These are phyloP conservation scores for Ecdyonurus torrentis DNA, from an alignment of 2,888 invertebrate species.

Conservation along the genomic window DNA sequence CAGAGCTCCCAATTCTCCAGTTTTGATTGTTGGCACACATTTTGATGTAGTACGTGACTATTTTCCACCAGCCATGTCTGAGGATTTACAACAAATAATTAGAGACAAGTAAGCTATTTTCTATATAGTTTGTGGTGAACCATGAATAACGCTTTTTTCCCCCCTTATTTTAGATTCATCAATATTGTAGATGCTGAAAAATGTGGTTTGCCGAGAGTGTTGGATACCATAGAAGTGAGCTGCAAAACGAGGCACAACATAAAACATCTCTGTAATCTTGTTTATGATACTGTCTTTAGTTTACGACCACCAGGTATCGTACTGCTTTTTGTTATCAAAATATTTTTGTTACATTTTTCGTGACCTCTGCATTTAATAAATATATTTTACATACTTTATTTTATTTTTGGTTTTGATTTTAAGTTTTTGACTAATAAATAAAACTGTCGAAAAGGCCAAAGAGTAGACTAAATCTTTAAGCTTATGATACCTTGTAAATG, in stretches of 20 bases:
- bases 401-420: no score
- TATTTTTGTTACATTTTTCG: no score
- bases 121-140: background rate
- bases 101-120: constrained; percentile 36
- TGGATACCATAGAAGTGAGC: constrained; percentile 84
- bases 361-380: no score
- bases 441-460: no score
- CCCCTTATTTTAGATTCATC: constrained; percentile 41
- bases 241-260: constrained; percentile 82
- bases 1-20: constrained; percentile 89
- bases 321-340: no score
- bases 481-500: no score
- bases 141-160: background rate
- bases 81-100: constrained; percentile 76
- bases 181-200: constrained; percentile 92
- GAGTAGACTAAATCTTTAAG: no score
- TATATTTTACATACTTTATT: no score
- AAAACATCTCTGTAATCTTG: constrained; percentile 70
- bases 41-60: constrained; percentile 66
- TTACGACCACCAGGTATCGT: constrained; percentile 66
- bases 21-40: constrained; percentile 92
- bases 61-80: constrained; percentile 39
- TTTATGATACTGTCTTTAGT: constrained; percentile 87
- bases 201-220: constrained; percentile 79
- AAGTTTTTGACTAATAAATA: no score